Base-by-base conservation (phyloP, 2,113 vertebrate genomes). In the Pseudolaguvia tuberculata region DNA sequence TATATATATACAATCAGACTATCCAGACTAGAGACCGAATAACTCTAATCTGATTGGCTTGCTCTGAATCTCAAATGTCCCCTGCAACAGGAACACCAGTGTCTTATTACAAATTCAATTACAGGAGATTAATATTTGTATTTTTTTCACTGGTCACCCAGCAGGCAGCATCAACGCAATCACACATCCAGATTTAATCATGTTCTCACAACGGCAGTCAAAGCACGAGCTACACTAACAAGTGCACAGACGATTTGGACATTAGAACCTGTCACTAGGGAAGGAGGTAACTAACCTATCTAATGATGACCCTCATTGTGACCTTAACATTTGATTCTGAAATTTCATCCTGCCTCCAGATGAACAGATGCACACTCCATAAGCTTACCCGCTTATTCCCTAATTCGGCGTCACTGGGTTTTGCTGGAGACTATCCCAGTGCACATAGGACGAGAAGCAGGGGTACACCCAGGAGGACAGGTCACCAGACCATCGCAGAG, bases 91-190 rank as follows among this genome's bases (percentile, higher is more conserved):
- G 45, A 39, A 53, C 51, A 80, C 56, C 57, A 47, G 23, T 66
- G 59, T 76, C 73, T 67, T 76, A 71, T 81, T 75, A 63, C 17
- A 12, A 57, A 76, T 76, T 79, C 63, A 79, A 76, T 77, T 77
- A 79, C 63, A 51, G 10, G 35, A 58, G 73, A 68, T 76, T 69
- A 81, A 62, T 47, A 65, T 25, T 39, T 31, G 50, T 51, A n/a
- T n/a, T 59, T 75, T 42, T 63, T 65, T 35, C 58, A 75, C 27
- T 57, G 51, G 50, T 45, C 48, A 31, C 25, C 17, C 50, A 59
- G 50, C 23, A 42, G 45, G 66, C 45, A n/a, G 72, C 11, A 59
- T 61, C 63, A 51, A 14, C n/a, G 20, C 39, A 25, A 50, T 31
- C 47, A n/a, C 61, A 69, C 31, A 47, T 21, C 70, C 62, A 45